A percentile compares a stretch with the other conserved stretches of the same genome.
phyloP scores from a whole-genome alignment of 1,140 invertebrate species.

The Vollenhovia emeryi region DNA sequence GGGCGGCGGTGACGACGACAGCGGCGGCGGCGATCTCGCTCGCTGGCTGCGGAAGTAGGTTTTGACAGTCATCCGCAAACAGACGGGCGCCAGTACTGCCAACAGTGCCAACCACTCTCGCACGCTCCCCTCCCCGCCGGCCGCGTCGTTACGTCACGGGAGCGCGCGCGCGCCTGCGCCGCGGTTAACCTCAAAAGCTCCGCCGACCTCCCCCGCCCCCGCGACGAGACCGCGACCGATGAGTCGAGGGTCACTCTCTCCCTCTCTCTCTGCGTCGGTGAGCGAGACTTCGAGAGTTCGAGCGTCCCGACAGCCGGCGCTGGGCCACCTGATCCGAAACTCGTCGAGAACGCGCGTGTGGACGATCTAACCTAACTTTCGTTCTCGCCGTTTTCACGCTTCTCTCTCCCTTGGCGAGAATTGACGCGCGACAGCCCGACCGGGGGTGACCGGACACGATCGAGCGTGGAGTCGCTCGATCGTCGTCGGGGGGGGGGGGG shows the following conservation, averaged over 20 bases:
- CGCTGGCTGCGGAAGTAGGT: conserved; percentile 74
- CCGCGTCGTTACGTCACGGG: conserved; percentile 61
- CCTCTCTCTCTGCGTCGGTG: too few relatives aligned
- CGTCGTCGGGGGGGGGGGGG: too few relatives aligned
- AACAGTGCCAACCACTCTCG: conserved; percentile 53
- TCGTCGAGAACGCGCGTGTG: background rate
- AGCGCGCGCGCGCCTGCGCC: background rate
- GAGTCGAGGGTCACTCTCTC: too few relatives aligned
- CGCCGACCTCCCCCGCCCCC: background rate
- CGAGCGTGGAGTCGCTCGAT: too few relatives aligned
- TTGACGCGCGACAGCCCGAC: too few relatives aligned
- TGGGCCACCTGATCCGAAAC: background rate
- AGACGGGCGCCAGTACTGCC: conserved; percentile 64
- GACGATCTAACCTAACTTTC: background rate
- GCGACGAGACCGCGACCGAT: too few relatives aligned
- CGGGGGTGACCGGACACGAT: background rate
- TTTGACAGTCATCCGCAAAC: conserved; percentile 83
- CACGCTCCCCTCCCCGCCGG: background rate
- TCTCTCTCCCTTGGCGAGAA: background rate
- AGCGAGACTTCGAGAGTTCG: background rate
- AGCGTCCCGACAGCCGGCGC: background rate
- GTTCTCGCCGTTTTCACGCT: background rate
- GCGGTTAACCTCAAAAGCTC: conserved; percentile 16
- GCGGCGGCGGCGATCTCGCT: conserved; percentile 32
- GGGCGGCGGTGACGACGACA: background rate